These are phyloP conservation scores for Bombyx mori DNA, from an alignment of 1,140 invertebrate species.

Conservation along the genomic window DNA sequence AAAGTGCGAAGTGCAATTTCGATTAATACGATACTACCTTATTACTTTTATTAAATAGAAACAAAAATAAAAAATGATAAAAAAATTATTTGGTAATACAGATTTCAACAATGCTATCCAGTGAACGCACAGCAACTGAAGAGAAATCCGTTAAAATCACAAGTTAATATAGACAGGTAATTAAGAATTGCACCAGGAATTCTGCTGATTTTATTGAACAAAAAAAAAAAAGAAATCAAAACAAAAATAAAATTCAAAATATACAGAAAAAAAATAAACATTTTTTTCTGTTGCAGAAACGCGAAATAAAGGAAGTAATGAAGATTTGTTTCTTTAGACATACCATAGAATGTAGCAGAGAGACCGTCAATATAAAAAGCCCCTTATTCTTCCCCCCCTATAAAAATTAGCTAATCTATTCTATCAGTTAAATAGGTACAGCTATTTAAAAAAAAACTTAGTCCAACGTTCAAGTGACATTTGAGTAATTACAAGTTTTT, in stretches of 20 bases:
- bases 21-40: slow-evolving; percentile 27
- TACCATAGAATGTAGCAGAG: background rate
- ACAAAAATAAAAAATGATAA: background rate
- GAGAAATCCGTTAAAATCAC: no score
- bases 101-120: background rate
- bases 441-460: slow-evolving; percentile 36
- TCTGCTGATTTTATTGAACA: no score
- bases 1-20: slow-evolving; percentile 22
- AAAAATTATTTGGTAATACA: background rate
- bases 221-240: no score
- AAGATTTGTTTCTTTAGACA: no score
- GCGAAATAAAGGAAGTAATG: no score
- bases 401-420: slow-evolving; percentile 61
- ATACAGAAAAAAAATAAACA: no score
- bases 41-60: slow-evolving; percentile 23
- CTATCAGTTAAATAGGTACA: slow-evolving; percentile 51
- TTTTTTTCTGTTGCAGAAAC: no score
- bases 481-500: background rate
- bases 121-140: no score
- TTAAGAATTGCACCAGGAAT: no score
- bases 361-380: slow-evolving; percentile 29
- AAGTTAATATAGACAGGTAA: no score
- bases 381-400: slow-evolving; percentile 51
- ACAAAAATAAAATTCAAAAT: no score
- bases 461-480: slow-evolving; percentile 13